Base-by-base conservation (phyloP, 2,113 vertebrate genomes). In the Zeus faber region DNA sequence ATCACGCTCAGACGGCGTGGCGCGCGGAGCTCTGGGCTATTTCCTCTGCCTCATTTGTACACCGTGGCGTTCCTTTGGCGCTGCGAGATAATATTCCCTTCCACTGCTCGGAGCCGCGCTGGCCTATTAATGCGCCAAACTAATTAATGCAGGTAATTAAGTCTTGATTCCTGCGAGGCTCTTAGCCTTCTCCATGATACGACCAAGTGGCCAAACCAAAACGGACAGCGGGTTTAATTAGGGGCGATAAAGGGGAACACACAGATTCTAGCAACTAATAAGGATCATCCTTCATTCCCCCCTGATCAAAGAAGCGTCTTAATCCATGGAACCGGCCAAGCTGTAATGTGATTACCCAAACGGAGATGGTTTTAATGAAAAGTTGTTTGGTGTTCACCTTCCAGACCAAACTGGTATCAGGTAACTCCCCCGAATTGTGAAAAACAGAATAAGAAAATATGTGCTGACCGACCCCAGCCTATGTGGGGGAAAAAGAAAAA, bases 111-210 rank as follows among this genome's bases (percentile, higher is more conserved):
- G 67, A 69, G 62, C 72, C 45, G 57, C 62, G 33, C 16, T 47
- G 54, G 62, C 72, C 69, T 70, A 82, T 81, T 79, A 82, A 85
- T 56, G 65, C 10, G 31, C 35, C 65, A 70, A 84, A 74, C 66
- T 80, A 67, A 88, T 89, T 86, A 85, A 70, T 67, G 79, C 61
- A 74, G 69, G 68, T 83, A 85, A 88, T 87, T 76, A 86, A 75
- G 71, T 68, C 16, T 31, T 22, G 52, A 70, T 47, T 85, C 86
- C 80, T 49, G 33, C 3, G 70, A 70, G 83, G 73, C 54, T 45
- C 9, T 55, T 41, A 33, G 49, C 53, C 1, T 24, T 65, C 65
- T 83, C 62, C 18, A 8, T 23, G 59, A 62, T 56, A 62, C 33
- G 40, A 67, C 58, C 41, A 17, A 64, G 54, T 6, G 49, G 62